Conservation (phyloP, 2,113 vertebrate species). For the Leucosticte australis region DNA sequence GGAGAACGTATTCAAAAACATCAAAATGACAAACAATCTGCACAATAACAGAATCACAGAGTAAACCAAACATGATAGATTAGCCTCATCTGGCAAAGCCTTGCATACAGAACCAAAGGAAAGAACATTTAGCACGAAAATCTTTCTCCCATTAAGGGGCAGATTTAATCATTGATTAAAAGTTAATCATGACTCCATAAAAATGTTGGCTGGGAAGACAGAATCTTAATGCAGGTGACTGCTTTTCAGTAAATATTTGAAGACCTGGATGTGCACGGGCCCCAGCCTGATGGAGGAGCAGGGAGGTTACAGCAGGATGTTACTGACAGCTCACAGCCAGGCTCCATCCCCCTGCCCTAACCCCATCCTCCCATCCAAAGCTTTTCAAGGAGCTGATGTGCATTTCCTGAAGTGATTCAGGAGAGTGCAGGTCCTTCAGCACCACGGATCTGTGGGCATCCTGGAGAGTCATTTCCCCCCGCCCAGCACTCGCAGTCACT, state of each 20-base stretch:
- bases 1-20: neutral
- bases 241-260: neutral
- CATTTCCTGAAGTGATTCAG: neutral
- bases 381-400: neutral
- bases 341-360: neutral
- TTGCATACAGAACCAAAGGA: neutral
- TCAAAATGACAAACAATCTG: neutral
- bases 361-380: neutral
- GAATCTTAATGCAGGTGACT: neutral
- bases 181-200: neutral
- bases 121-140: neutral
- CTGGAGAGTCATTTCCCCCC: neutral
- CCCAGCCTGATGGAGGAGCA: neutral
- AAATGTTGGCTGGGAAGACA: neutral
- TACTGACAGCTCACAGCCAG: neutral
- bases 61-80: neutral
- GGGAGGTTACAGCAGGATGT: neutral
- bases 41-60: neutral
- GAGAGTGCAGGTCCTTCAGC: neutral
- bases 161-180: slow-evolving; percentile 7
- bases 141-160: neutral
- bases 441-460: neutral
- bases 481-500: neutral
- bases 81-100: neutral
- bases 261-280: neutral